Conservation (phyloP, 2,113 vertebrate species). For the Pelusios castaneus region DNA sequence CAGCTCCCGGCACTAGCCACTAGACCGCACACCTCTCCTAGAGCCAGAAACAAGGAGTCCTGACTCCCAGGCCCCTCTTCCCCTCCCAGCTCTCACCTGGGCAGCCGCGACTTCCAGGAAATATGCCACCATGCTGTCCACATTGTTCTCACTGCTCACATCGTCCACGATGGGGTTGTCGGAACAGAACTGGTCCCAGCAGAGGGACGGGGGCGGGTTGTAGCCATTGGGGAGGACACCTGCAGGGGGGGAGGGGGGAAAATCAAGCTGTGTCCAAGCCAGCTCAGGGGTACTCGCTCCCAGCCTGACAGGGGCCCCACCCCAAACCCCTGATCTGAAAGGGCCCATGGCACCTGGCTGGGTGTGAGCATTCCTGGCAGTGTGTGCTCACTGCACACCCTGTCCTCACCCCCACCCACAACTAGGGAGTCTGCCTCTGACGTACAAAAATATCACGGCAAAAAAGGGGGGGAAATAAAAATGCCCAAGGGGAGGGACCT, state of each 20-base stretch:
- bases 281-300: no score
- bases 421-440: background rate
- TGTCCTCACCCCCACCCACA: no score
- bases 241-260: constrained; percentile 24
- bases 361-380: no score
- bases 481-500: background rate
- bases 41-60: background rate
- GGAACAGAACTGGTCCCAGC: constrained; percentile 88
- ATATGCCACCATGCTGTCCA: constrained; percentile 72
- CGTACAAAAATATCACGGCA: background rate
- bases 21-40: background rate
- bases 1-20: background rate
- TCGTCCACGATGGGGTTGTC: constrained; percentile 88
- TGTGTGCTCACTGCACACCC: no score
- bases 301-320: no score
- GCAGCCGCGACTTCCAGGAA: constrained; percentile 75
- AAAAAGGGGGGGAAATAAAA: background rate
- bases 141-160: constrained; percentile 87
- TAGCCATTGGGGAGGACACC: constrained; percentile 91
- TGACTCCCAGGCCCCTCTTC: background rate
- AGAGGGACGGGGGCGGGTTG: constrained; percentile 84
- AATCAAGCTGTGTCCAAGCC: no score
- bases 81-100: constrained; percentile 77
- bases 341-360: no score
- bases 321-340: no score